These are phyloP conservation scores for Cheilosia vernalis DNA, from an alignment of 2,888 invertebrate genomes.

Conservation along the genomic window DNA sequence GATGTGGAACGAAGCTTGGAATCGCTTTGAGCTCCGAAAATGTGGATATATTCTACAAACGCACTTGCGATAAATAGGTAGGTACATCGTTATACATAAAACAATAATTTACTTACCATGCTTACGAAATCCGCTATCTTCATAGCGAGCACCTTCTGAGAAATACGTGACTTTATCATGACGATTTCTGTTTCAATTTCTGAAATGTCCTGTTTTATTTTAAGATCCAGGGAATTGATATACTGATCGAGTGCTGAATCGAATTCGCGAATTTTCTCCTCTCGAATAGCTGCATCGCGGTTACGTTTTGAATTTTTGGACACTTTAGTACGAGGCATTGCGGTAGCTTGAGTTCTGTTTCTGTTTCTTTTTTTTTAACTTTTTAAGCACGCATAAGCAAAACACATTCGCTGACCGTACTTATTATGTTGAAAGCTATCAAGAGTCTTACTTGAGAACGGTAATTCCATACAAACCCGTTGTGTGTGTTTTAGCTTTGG, in stretches of 20 bases:
- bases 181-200: conserved; percentile 49
- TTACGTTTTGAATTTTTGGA: conserved; percentile 82
- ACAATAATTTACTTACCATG: conserved; percentile 74
- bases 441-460: neutral
- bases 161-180: conserved; percentile 52
- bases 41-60: conserved; percentile 32
- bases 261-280: conserved; percentile 80
- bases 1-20: neutral
- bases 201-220: conserved; percentile 70
- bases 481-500: neutral
- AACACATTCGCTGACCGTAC: neutral
- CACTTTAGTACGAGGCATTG: conserved; percentile 82
- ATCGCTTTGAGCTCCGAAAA: conserved; percentile 44
- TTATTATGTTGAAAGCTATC: neutral
- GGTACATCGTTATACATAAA: neutral
- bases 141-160: conserved; percentile 79
- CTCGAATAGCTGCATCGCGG: conserved; percentile 81
- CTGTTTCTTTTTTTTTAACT: neutral
- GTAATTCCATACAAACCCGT: neutral
- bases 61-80: neutral
- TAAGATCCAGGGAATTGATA: conserved; percentile 77
- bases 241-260: conserved; percentile 79
- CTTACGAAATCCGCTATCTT: conserved; percentile 79
- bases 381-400: neutral
- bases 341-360: neutral